Evolutionary conservation across 1,140 invertebrate species (phyloP).

Genomic region (Brachionus asplanchnoidis): DNA sequence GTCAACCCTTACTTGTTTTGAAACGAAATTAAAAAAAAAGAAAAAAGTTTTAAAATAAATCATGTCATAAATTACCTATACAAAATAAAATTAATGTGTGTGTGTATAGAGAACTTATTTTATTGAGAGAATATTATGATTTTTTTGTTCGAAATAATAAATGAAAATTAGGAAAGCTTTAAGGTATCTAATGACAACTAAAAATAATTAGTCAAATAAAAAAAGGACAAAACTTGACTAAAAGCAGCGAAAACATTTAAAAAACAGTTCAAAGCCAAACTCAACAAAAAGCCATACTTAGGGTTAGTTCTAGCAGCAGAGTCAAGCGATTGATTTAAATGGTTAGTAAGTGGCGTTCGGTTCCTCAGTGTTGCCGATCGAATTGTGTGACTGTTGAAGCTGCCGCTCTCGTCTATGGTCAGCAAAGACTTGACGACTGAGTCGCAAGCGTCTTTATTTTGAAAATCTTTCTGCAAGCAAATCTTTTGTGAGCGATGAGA

Average conservation of each 20-base stretch:
- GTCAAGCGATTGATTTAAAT: conserved; percentile 20
- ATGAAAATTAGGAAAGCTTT: neutral
- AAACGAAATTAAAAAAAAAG: neutral
- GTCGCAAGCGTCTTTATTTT: neutral
- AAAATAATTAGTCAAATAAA: neutral
- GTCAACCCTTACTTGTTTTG: neutral
- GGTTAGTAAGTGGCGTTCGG: neutral
- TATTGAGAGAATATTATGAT: neutral
- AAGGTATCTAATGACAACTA: neutral
- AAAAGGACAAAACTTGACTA: neutral
- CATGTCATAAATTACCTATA: neutral
- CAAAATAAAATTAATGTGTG: neutral
- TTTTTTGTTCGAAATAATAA: neutral
- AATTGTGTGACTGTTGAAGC: neutral
- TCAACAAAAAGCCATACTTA: neutral
- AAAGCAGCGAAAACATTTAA: neutral
- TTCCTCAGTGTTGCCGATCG: neutral
- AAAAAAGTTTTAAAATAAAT: neutral
- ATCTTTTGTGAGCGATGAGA: neutral
- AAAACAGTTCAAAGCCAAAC: neutral
- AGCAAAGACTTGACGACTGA: neutral
- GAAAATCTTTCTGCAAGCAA: neutral
- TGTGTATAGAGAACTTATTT: neutral
- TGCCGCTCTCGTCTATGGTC: neutral
- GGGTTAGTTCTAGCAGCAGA: neutral